These are phyloP conservation scores for Pseudochaenichthys georgianus DNA, from an alignment of 2,797 vertebrate genomes.

Conservation along the genomic window DNA sequence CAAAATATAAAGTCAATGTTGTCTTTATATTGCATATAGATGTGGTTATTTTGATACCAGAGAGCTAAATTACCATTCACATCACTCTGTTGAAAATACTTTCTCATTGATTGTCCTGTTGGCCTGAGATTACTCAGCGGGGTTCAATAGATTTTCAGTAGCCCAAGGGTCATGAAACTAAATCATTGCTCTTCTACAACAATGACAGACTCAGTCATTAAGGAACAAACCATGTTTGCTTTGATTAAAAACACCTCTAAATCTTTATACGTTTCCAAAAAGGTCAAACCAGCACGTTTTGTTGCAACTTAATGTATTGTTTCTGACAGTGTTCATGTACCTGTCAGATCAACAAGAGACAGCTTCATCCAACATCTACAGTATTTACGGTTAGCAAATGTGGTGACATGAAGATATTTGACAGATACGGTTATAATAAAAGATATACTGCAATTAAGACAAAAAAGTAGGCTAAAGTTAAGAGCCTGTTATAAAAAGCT, in stretches of 20 bases:
- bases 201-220: constrained; percentile 56
- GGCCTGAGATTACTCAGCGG: constrained; percentile 54
- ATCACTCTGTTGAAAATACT: constrained; percentile 52
- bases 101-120: constrained; percentile 66
- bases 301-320: not conserved
- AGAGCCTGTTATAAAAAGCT: not conserved
- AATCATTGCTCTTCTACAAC: constrained; percentile 53
- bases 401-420: not conserved
- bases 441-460: not conserved
- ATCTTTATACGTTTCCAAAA: constrained; percentile 12
- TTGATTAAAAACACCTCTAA: constrained; percentile 10
- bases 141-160: constrained; percentile 60
- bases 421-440: not conserved
- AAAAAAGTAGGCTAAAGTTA: not conserved
- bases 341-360: not conserved
- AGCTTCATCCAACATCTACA: constrained; percentile 7
- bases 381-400: not conserved
- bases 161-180: constrained; percentile 51
- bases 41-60: constrained; percentile 18
- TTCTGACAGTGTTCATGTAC: not conserved
- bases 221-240: constrained; percentile 31
- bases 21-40: constrained; percentile 11
- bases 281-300: constrained; percentile 8
- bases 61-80: constrained; percentile 39
- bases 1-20: not conserved